Evolutionary conservation across 2,113 vertebrate genomes (phyloP).

Genomic region (Numenius arquata): DNA sequence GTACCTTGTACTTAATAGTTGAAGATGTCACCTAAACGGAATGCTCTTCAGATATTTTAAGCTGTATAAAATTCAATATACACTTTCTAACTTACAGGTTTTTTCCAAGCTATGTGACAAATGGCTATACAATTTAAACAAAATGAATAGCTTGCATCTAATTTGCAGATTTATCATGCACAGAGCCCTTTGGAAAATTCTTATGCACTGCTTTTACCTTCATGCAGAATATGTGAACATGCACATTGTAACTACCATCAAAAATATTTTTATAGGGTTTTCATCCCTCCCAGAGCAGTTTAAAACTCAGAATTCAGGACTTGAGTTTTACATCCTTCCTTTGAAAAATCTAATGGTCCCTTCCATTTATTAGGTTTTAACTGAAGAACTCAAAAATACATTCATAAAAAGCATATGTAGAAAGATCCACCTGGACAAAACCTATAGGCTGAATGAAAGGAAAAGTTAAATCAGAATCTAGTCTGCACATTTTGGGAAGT

Average conservation of each 20-base stretch:
- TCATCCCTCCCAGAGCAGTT: not conserved
- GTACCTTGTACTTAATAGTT: not conserved
- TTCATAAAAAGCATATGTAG: not conserved
- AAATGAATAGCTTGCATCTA: not conserved
- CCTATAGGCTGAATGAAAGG: not conserved
- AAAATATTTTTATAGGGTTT: not conserved
- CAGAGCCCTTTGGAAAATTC: not conserved
- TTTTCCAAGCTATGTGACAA: not conserved
- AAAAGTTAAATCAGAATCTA: not conserved
- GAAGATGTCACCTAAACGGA: not conserved
- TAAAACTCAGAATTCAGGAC: not conserved
- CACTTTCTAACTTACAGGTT: not conserved
- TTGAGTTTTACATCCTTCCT: not conserved
- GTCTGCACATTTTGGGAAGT: not conserved
- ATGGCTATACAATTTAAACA: not conserved
- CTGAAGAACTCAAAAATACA: not conserved
- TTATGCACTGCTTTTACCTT: not conserved
- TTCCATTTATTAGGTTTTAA: not conserved
- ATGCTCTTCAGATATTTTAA: constrained; percentile 5
- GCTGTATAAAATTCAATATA: not conserved
- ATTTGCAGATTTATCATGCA: not conserved
- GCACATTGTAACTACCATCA: not conserved
- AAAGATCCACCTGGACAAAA: not conserved
- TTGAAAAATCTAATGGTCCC: not conserved
- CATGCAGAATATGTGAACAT: not conserved